A percentile compares a stretch with the other conserved stretches of the same genome.
These are phyloP conservation scores for Oncorhynchus tshawytscha DNA, from an alignment of 2,113 vertebrate genomes.

Conservation along the genomic window DNA sequence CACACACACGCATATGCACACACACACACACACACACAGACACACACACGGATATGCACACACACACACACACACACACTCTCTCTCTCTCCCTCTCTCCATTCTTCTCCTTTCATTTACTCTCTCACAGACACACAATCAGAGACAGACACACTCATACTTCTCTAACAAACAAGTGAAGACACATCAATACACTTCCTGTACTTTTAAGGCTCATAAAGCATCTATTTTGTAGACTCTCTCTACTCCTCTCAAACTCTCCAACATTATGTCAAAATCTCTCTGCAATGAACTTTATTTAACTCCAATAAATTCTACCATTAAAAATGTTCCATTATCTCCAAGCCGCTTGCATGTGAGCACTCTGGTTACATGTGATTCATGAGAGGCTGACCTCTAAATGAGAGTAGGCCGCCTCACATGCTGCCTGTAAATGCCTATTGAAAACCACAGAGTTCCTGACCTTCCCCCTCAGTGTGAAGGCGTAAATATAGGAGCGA, in stretches of 20 bases:
- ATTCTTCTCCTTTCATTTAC: not conserved
- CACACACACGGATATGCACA: not conserved
- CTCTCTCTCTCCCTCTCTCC: too few species aligned
- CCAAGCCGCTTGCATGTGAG: not conserved
- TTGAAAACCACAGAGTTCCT: conserved; percentile 29
- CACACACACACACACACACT: not conserved
- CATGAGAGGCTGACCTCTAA: conserved; percentile 13
- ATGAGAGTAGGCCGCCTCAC: conserved; percentile 11
- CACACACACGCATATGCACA: not conserved
- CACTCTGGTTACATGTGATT: not conserved
- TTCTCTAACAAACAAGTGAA: not conserved
- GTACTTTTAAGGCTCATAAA: not conserved
- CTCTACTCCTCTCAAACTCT: not conserved
- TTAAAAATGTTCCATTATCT: not conserved
- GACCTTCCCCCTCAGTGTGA: conserved; percentile 26
- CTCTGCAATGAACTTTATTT: not conserved
- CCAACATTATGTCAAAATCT: not conserved
- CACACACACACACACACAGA: not conserved
- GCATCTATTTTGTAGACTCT: not conserved
- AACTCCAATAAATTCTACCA: too few species aligned
- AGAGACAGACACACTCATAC: not conserved
- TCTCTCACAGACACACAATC: not conserved
- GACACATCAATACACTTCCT: not conserved
- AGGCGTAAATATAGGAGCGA: conserved; percentile 24
- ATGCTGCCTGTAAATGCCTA: conserved; percentile 36